A percentile compares a stretch with the other conserved stretches of the same genome.
Evolutionary conservation across 2,797 vertebrate species (phyloP).

Genomic region (Sphenopsis melanotis): DNA sequence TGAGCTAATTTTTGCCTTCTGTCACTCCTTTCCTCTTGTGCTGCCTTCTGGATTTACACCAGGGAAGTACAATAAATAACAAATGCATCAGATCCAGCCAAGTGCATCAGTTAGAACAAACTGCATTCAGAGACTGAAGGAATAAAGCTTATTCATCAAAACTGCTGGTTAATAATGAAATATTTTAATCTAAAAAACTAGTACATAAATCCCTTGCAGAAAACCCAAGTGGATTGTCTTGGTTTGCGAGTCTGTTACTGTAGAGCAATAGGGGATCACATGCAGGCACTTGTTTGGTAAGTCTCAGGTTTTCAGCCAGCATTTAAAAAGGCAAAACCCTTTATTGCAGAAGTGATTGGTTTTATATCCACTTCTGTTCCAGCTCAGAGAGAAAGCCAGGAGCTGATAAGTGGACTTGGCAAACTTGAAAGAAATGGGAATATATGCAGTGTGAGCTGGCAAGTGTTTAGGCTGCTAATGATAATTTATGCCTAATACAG

Average conservation of each 20-base stretch:
- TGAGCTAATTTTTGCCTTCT: neutral
- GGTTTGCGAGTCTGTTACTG: neutral
- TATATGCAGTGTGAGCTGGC: neutral
- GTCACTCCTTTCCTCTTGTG: neutral
- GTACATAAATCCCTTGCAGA: neutral
- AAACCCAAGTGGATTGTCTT: neutral
- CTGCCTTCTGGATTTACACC: neutral
- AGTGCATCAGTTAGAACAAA: neutral
- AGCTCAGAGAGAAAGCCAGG: neutral
- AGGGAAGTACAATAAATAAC: neutral
- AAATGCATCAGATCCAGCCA: neutral
- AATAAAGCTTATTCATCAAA: neutral
- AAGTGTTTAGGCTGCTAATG: neutral
- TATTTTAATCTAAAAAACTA: neutral
- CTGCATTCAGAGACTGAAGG: neutral
- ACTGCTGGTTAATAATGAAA: neutral
- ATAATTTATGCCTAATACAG: neutral
- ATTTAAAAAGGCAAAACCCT: neutral
- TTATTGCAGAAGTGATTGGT: neutral
- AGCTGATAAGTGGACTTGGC: neutral
- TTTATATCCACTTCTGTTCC: neutral
- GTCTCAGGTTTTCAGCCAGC: neutral
- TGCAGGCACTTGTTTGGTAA: neutral
- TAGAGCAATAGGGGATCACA: rapidly evolving
- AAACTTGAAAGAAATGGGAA: neutral